Evolutionary conservation across 2,113 vertebrate species (phyloP), one percentile per base, ranked within the genome.

Genomic region (Larimichthys polyactis): DNA sequence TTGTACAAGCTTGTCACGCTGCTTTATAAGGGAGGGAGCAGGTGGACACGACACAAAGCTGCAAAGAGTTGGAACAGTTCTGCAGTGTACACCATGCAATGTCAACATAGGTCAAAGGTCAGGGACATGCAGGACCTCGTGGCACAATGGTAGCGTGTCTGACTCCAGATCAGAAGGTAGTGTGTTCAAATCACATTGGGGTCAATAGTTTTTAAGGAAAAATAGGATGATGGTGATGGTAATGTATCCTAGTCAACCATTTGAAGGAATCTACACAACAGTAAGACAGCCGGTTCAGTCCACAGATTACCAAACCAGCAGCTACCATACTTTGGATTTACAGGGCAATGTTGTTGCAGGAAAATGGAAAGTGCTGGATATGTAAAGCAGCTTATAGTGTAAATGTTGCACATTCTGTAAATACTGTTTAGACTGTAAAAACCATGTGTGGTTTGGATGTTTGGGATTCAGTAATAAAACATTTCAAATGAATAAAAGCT

Each of bases 131-230:
- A 40, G 36, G 36, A 40, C 36, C 36, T 40, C 4, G 68, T 83
- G 75, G 81, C 49, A 46, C 68, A 74, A 68, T 4, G 32, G 71
- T 54, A 75, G 79, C 32, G 52, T 27, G 54, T 81, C 71, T 75
- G 71, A 83, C 75, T 78, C 62, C 68, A 72, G 81, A 71, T 72
- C 81, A 83, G 52, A 83, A 77, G 60, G 81, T 72, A 78, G 60
- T 40, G 32, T 83, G 81, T 77, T 83, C 44, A 82, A 71, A 71
- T 82, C 67, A 77, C 40, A 11, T 76, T n/a, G 10, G 40, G 74
- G 58, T 76, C 74, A 82, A 1, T 40, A 0, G 11, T 24, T 20
- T 19, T 12, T 17, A 49, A 49, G 15, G 15, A 22, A n/a, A 5
- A 19, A 40, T 2, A 40, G 36, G 36, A 40, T 40, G 7, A 9